Conservation (phyloP, 1,140 invertebrate species). For the Sinonovacula constricta region DNA sequence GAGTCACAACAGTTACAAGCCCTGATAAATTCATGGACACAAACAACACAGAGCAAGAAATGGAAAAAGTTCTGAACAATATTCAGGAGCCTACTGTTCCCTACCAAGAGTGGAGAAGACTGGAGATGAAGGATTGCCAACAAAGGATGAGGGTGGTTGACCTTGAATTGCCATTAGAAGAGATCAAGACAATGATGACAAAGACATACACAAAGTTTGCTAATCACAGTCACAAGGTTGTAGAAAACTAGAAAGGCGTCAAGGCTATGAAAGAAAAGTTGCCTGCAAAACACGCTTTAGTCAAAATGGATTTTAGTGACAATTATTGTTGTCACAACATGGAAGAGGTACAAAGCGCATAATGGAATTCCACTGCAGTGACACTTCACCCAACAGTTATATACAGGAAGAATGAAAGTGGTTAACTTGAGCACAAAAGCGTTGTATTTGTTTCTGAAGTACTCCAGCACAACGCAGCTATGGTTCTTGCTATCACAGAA, state of each 20-base stretch:
- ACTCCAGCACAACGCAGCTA: slow-evolving; percentile 36
- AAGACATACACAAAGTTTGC: slow-evolving; percentile 19
- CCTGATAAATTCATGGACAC: slow-evolving; percentile 20
- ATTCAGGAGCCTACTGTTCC: not conserved
- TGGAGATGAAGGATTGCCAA: slow-evolving; percentile 24
- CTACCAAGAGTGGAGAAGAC: slow-evolving; percentile 39
- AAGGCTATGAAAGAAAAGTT: slow-evolving; percentile 48
- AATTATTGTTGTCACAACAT: slow-evolving; percentile 49
- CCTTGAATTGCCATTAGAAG: slow-evolving; percentile 7
- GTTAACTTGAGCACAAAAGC: slow-evolving; percentile 21
- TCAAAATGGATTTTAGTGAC: slow-evolving; percentile 35
- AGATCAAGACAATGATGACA: slow-evolving; percentile 35
- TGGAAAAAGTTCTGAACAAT: not conserved
- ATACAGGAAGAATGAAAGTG: slow-evolving; percentile 8
- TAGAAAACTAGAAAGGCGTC: slow-evolving; percentile 15
- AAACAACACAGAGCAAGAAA: not conserved
- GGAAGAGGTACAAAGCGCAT: slow-evolving; percentile 59
- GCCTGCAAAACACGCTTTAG: slow-evolving; percentile 15
- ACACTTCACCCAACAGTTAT: slow-evolving; percentile 56
- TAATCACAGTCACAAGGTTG: slow-evolving; percentile 28
- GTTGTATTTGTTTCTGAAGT: slow-evolving; percentile 48
- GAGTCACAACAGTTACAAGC: slow-evolving; percentile 7
- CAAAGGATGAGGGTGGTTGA: slow-evolving; percentile 34
- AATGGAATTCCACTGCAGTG: slow-evolving; percentile 54
- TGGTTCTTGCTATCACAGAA: slow-evolving; percentile 41